phyloP scores from a whole-genome alignment of 2,113 vertebrate species.

The Calyptomena viridis region DNA sequence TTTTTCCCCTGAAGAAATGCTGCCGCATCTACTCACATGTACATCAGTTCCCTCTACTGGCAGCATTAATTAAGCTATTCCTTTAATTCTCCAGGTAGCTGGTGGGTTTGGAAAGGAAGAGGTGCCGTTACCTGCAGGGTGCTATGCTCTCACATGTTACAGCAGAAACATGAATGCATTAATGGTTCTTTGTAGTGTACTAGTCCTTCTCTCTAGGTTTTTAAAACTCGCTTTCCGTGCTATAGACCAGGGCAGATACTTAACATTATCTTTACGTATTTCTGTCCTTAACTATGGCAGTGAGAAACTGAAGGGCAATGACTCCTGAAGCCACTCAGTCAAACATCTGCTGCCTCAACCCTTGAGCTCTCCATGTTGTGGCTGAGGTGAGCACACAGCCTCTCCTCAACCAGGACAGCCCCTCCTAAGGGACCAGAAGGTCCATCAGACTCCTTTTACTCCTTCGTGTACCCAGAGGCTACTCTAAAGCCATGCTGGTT shows the following conservation, averaged over 20 bases:
- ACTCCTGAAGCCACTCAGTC: not conserved
- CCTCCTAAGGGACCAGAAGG: not conserved
- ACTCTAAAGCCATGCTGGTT: not conserved
- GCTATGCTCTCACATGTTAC: rapidly evolving
- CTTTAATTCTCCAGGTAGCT: conserved; percentile 40
- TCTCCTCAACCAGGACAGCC: not conserved
- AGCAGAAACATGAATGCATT: not conserved
- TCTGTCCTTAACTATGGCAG: not conserved
- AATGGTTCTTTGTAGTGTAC: not conserved
- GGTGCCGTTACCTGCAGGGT: not conserved
- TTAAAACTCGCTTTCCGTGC: not conserved
- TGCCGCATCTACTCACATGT: conserved; percentile 13
- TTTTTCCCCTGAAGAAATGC: not conserved
- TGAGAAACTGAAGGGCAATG: not conserved
- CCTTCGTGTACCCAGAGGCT: not conserved
- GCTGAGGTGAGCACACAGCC: not conserved
- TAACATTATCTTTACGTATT: not conserved
- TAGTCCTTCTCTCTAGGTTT: not conserved
- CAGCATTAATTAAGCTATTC: conserved; percentile 51
- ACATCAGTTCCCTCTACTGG: conserved; percentile 64
- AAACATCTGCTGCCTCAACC: not conserved
- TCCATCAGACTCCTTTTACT: not conserved
- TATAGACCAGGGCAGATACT: not conserved
- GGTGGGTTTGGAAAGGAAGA: not conserved
- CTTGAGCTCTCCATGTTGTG: not conserved